phyloP scores from a whole-genome alignment of 2,797 vertebrate genomes.

The Uromys caudimaculatus region DNA sequence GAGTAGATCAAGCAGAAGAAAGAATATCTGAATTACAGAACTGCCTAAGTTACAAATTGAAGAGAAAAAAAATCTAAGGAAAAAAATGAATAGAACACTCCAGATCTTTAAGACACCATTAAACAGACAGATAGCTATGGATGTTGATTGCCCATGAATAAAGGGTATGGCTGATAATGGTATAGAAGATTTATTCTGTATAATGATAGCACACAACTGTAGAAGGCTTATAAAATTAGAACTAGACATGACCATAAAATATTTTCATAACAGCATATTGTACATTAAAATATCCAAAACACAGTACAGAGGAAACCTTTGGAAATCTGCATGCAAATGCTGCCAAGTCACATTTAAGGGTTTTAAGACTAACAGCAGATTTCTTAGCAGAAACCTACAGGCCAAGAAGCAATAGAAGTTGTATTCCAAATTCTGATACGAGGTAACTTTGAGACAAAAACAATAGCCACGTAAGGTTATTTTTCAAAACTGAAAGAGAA shows the following conservation, averaged over 20 bases:
- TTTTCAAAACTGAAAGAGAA: not conserved
- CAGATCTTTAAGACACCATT: not conserved
- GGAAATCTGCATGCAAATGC: not conserved
- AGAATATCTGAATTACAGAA: not conserved
- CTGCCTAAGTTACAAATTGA: not conserved
- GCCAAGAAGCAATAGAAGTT: not conserved
- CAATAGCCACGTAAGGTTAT: not conserved
- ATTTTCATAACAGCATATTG: not conserved
- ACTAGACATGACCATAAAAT: not conserved
- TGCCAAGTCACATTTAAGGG: not conserved
- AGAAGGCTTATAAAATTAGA: not conserved
- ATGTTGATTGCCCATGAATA: not conserved
- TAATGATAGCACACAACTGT: not conserved
- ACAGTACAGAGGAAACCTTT: not conserved
- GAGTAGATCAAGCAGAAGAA: not conserved
- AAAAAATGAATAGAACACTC: not conserved
- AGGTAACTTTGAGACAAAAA: not conserved
- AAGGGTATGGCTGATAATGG: not conserved
- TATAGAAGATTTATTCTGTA: not conserved
- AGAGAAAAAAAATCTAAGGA: not conserved
- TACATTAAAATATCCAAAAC: not conserved
- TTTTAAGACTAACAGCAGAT: not conserved
- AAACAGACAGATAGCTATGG: not conserved
- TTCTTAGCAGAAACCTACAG: not conserved
- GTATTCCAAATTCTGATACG: not conserved